Evolutionary conservation across 2,113 vertebrate species (phyloP).

Genomic region (Cyanoliseus patagonus): DNA sequence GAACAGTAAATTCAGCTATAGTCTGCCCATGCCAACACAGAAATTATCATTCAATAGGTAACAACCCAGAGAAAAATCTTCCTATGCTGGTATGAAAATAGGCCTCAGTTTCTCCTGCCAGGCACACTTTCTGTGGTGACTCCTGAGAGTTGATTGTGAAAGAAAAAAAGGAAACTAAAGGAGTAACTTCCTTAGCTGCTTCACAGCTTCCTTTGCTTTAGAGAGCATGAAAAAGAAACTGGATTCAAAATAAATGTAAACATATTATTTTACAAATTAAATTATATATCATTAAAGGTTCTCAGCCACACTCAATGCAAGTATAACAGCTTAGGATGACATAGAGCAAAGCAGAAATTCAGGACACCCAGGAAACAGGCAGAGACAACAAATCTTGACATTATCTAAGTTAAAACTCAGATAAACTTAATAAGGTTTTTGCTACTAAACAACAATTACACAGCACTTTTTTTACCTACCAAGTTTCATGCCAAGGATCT

Average conservation of each 20-base stretch:
- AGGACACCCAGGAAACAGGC: neutral
- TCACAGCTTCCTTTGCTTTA: neutral
- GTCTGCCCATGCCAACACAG: neutral
- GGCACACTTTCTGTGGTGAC: neutral
- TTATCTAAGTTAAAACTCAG: neutral
- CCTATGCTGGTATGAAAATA: neutral
- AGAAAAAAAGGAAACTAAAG: neutral
- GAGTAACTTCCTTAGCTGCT: neutral
- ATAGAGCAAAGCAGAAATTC: neutral
- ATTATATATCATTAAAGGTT: neutral
- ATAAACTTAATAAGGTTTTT: neutral
- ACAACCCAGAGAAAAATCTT: neutral
- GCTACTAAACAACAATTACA: constrained; percentile 4
- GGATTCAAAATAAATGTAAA: neutral
- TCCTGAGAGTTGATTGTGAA: neutral
- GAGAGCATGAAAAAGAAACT: neutral
- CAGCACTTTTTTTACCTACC: neutral
- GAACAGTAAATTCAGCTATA: neutral
- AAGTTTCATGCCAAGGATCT: neutral
- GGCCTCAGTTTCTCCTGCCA: neutral
- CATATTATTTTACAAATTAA: neutral
- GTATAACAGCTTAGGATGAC: neutral
- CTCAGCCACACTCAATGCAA: neutral
- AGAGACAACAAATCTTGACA: neutral
- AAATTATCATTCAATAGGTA: neutral